Conservation (phyloP, 2,797 vertebrate genomes). For the Phoxinus dragarum region DNA sequence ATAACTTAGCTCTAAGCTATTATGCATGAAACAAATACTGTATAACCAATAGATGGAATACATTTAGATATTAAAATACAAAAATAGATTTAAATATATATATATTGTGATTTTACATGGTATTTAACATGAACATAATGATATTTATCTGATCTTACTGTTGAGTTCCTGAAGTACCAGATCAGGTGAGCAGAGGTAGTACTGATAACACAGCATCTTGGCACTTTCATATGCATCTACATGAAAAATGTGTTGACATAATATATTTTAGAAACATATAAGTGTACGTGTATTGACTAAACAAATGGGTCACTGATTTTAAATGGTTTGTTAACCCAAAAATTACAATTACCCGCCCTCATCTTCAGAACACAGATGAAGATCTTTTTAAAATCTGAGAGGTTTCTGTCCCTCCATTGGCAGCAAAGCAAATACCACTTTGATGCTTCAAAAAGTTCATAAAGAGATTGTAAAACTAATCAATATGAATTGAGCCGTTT, state of each 20-base stretch:
- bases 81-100: no score
- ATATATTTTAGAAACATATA: conserved; percentile 10
- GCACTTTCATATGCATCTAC: conserved; percentile 91
- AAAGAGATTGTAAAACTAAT: neutral
- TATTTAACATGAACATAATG: conserved; percentile 19
- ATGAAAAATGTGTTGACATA: neutral
- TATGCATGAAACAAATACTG: conserved; percentile 12
- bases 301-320: neutral
- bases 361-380: neutral
- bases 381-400: neutral
- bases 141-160: conserved; percentile 74
- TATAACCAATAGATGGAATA: neutral
- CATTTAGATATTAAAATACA: neutral
- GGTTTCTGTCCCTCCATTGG: neutral
- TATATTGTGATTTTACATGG: neutral
- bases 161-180: conserved; percentile 86
- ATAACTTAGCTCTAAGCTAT: conserved; percentile 62
- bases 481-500: neutral
- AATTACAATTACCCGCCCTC: neutral
- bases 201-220: conserved; percentile 94
- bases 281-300: neutral
- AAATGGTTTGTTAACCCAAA: neutral
- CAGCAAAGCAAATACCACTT: neutral
- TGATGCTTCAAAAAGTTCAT: neutral
- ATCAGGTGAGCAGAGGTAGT: conserved; percentile 89